Conservation (phyloP, 2,797 vertebrate species). For the Takifugu rubripes region DNA sequence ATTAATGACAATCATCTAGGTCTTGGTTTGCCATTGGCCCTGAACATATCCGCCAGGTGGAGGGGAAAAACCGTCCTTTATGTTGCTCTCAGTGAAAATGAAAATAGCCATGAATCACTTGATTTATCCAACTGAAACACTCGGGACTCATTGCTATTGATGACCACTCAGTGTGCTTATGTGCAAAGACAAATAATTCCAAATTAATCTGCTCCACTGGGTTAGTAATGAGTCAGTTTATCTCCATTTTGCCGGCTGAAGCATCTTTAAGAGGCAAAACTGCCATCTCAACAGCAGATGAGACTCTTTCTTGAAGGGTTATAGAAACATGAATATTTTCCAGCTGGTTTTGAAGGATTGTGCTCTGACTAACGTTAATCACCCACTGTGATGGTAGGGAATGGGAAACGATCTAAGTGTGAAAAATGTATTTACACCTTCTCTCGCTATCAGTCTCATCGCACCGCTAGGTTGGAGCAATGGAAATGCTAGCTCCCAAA, state of each 20-base stretch:
- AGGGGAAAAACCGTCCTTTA: not conserved
- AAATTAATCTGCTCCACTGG: not conserved
- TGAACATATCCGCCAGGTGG: not conserved
- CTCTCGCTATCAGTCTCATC: not conserved
- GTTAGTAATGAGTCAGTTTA: not conserved
- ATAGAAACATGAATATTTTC: too few relatives aligned
- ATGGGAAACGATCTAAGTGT: not conserved
- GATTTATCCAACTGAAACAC: not conserved
- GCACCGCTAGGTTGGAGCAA: too few relatives aligned
- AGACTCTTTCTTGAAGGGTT: too few relatives aligned
- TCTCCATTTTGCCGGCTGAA: not conserved
- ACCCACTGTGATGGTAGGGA: not conserved
- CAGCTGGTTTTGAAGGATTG: too few relatives aligned
- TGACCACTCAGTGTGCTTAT: not conserved
- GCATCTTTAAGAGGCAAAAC: too few relatives aligned
- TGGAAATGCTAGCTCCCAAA: not conserved
- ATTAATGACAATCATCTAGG: too few relatives aligned
- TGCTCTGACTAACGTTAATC: not conserved
- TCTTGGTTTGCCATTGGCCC: too few relatives aligned
- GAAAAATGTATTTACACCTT: not conserved
- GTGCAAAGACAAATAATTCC: not conserved
- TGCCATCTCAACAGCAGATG: too few relatives aligned
- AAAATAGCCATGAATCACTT: not conserved
- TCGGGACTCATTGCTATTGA: not conserved
- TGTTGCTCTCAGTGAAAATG: not conserved